phyloP scores from a whole-genome alignment of 2,797 vertebrate genomes.

The Platalea minor region DNA sequence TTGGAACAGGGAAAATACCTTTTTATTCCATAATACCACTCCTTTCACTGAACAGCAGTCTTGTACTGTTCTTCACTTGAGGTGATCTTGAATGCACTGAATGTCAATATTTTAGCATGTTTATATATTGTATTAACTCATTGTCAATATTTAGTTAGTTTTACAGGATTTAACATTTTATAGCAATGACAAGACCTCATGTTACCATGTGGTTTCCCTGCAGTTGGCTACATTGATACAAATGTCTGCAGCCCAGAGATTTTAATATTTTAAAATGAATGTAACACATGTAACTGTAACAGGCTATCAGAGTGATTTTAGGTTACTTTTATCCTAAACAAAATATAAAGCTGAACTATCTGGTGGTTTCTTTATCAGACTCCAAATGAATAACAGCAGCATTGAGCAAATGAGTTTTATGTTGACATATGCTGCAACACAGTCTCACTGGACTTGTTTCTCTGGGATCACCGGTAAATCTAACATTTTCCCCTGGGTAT shows the following conservation, averaged over 20 bases:
- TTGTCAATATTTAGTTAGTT: not conserved
- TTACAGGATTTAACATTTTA: not conserved
- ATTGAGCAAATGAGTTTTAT: slow-evolving; percentile 34
- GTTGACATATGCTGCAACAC: slow-evolving; percentile 7
- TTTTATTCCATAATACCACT: not conserved
- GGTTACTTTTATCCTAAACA: slow-evolving; percentile 56
- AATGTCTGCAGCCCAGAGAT: slow-evolving; percentile 52
- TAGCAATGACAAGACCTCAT: not conserved
- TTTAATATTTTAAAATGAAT: slow-evolving; percentile 68
- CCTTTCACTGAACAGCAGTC: not conserved
- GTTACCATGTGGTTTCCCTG: slow-evolving; percentile 20
- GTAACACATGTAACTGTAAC: slow-evolving; percentile 42
- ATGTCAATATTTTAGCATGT: not conserved
- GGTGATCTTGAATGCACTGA: not conserved
- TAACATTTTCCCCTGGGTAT: slow-evolving; percentile 35
- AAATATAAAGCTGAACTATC: slow-evolving; percentile 40
- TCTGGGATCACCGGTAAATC: slow-evolving; percentile 47
- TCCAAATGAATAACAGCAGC: slow-evolving; percentile 23
- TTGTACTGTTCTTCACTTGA: not conserved
- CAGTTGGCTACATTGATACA: not conserved
- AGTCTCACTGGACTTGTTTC: slow-evolving; percentile 37
- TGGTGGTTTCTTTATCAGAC: slow-evolving; percentile 46
- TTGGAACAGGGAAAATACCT: not conserved
- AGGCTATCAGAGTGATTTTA: slow-evolving; percentile 48
- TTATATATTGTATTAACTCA: not conserved